phyloP scores from a whole-genome alignment of 2,888 invertebrate genomes.

The Tetragnatha montana region DNA sequence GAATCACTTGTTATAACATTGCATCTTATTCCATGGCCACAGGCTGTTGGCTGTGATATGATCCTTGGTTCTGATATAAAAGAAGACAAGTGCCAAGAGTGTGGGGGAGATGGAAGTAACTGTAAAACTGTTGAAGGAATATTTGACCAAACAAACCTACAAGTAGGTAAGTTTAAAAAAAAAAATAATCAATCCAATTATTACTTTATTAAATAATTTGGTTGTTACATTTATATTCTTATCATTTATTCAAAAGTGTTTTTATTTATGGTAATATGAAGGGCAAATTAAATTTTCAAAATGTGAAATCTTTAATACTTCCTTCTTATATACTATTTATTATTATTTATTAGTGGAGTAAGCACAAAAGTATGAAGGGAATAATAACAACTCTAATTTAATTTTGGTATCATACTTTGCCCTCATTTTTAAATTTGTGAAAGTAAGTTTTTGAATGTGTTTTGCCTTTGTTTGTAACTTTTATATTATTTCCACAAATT shows the following conservation, averaged over 20 bases:
- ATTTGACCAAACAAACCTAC: constrained; percentile 82
- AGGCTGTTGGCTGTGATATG: constrained; percentile 96
- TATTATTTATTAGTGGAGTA: no score
- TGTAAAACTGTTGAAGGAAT: constrained; percentile 87
- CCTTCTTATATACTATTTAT: no score
- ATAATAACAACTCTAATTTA: no score
- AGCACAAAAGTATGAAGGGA: no score
- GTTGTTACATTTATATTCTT: background rate
- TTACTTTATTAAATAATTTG: background rate
- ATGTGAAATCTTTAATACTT: no score
- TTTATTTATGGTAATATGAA: no score
- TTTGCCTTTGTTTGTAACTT: background rate
- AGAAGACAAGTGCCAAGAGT: constrained; percentile 93
- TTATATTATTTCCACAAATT: background rate
- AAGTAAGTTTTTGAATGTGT: background rate
- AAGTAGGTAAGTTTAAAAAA: constrained; percentile 81
- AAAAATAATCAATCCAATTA: no score
- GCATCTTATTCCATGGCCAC: background rate
- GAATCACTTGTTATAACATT: background rate
- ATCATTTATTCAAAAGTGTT: no score
- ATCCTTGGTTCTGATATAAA: constrained; percentile 90
- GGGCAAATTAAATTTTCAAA: no score
- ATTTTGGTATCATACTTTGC: background rate
- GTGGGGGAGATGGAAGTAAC: constrained; percentile 89
- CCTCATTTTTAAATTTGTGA: background rate